Base-by-base conservation (phyloP, 2,797 vertebrate species). In the Sebastes vulpes region DNA sequence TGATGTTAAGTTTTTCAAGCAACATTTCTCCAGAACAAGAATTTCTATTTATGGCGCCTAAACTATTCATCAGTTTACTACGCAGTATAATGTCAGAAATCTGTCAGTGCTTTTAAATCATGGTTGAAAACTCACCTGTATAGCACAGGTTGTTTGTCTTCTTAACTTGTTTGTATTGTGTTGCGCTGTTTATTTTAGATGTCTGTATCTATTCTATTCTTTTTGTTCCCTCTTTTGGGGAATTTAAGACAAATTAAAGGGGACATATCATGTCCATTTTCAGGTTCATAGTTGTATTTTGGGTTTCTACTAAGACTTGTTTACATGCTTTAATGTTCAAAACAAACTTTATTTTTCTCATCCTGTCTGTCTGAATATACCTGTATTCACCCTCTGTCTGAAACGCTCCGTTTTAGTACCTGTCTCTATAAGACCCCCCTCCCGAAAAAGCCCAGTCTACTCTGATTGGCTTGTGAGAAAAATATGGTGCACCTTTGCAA, bases 41-140 rank as follows among this genome's bases (percentile, higher is more conserved):
- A 18, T 66, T 68, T 79, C 66, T 83, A 58, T 72, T 54, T 83
- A 59, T 65, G 50, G 56, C 63, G 53, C 23, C 54, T 5, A 68
- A 53, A 65, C 61, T 65, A 57, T 60, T 8, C 53, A 21, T 3
- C 46, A 26, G 11, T 58, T 74, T 61, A 65, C 14, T 18, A 5
- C 4, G n/a, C 50, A 63, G 31, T 35, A 20, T 59, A 46, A 59
- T 57, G 16, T 29, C 54, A 76, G n/a, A 46, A 16, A 65, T 28
- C 10, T 61, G 56, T 53, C 60, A 32, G 6, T 35, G 14, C 26
- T 64, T 72, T 68, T 20, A 6, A 59, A 50, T 67, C 6, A 65
- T 16, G 42, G 11, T 42, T 29, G 9, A 67, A 54, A 65, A 61
- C 25, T 20, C 42, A 21, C 16, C 48, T 59, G 12, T 54, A 23